Evolutionary conservation across 2,888 invertebrate species (phyloP), one percentile per base, ranked within the genome.

Genomic region (Ectemnius lituratus): DNA sequence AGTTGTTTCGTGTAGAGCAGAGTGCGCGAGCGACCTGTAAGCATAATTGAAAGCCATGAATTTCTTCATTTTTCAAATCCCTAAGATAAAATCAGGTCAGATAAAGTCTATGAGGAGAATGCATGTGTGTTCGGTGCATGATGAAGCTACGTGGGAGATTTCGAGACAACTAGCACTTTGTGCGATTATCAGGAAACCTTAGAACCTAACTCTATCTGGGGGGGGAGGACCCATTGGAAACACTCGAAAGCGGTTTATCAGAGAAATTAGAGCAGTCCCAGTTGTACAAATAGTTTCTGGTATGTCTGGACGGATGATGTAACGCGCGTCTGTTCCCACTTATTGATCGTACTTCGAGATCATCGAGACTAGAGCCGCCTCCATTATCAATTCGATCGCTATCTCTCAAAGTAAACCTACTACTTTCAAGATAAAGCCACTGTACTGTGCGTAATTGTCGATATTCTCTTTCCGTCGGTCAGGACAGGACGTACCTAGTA

Each of bases 1-100:
- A 89, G 70, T 67, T 89, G 87, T 45, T 88, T 88, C 46, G 90
- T 89, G 69, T 88, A 89, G 2, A 91, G 82, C 20, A 91, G 80
- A 28, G 87, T 89, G 75, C 91, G 85, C 16, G 91, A 90, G 61
- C 90, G 90, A 76, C 91, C 91, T 91, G 73, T 68, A 16, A 52
- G 5, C 52, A 14, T 47, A 0, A 52, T 52, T 52, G 4, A 16
- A 52, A 11, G 0, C 52, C 16, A 52, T n/a, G 4, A n/a, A 1
- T 52, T 52, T 16, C 14, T 6, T 52, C 52, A 52, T 14, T 16
- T 52, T 52, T 4, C 52, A 52, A 47, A 4, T 52, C 8, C 37
- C 37, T 6, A 2, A 23, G 23, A 23, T 23, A 23, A 37, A 8
- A 6, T 37, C 37, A 37, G 11, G 37, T 37, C 8, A 6, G 4